Evolutionary conservation across 2,113 vertebrate species (phyloP).

Genomic region (Cacatua alba): DNA sequence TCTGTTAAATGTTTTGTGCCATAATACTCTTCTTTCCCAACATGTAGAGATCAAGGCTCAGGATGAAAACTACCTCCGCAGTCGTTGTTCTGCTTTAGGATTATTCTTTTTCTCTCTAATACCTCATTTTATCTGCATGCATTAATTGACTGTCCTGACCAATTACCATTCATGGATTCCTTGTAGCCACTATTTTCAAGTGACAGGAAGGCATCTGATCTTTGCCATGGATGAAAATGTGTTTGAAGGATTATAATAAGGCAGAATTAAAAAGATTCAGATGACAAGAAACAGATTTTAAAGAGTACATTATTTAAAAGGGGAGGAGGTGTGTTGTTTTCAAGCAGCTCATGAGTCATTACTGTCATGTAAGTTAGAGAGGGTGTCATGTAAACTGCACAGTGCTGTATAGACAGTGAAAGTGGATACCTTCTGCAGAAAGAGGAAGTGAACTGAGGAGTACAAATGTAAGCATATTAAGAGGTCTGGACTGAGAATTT

Average conservation of each 20-base stretch:
- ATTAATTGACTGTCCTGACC: neutral
- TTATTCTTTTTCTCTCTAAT: neutral
- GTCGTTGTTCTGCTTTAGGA: neutral
- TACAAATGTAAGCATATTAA: neutral
- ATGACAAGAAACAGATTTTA: neutral
- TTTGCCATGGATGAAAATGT: neutral
- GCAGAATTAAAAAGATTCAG: neutral
- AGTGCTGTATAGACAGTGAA: neutral
- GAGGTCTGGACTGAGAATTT: neutral
- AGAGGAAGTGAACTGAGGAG: neutral
- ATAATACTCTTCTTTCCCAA: neutral
- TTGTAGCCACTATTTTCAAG: neutral
- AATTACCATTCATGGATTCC: neutral
- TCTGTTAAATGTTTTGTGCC: neutral
- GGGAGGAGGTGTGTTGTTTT: neutral
- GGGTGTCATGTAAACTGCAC: neutral
- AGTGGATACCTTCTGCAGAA: neutral
- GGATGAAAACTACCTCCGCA: neutral
- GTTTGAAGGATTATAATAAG: neutral
- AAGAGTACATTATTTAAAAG: neutral
- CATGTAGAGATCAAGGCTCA: neutral
- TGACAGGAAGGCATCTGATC: neutral
- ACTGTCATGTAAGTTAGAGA: neutral
- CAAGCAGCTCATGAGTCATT: neutral
- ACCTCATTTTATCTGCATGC: neutral